phyloP scores from a whole-genome alignment of 2,888 invertebrate species.

The Eilema depressum region DNA sequence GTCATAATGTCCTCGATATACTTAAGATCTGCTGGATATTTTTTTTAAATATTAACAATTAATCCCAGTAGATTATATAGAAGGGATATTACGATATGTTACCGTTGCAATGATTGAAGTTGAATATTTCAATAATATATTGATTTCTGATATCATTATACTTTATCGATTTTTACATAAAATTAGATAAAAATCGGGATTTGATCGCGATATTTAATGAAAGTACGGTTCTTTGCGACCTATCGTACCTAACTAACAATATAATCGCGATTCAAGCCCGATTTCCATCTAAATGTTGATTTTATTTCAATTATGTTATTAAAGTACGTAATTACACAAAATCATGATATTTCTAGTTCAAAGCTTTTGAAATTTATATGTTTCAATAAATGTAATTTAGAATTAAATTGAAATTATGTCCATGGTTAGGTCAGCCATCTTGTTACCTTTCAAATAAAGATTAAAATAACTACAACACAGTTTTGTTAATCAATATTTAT shows the following conservation, averaged over 20 bases:
- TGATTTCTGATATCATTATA: not conserved
- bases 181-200: not conserved
- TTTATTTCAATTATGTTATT: not conserved
- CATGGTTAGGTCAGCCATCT: not conserved
- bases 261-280: not conserved
- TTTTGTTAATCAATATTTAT: conserved; percentile 80
- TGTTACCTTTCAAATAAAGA: conserved; percentile 2
- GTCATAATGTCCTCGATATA: not conserved
- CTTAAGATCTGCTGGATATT: not conserved
- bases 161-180: not conserved
- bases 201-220: not conserved
- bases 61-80: not conserved
- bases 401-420: not conserved
- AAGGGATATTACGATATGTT: not conserved
- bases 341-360: not conserved
- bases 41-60: not conserved
- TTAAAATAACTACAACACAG: conserved; percentile 6
- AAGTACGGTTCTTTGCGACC: not conserved
- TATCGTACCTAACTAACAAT: not conserved
- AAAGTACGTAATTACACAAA: not conserved
- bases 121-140: not conserved
- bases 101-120: not conserved
- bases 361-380: not conserved
- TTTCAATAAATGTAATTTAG: not conserved
- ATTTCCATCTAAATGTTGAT: not conserved